Base-by-base conservation (phyloP, 2,888 invertebrate genomes). In the Cosmopolites sordidus region DNA sequence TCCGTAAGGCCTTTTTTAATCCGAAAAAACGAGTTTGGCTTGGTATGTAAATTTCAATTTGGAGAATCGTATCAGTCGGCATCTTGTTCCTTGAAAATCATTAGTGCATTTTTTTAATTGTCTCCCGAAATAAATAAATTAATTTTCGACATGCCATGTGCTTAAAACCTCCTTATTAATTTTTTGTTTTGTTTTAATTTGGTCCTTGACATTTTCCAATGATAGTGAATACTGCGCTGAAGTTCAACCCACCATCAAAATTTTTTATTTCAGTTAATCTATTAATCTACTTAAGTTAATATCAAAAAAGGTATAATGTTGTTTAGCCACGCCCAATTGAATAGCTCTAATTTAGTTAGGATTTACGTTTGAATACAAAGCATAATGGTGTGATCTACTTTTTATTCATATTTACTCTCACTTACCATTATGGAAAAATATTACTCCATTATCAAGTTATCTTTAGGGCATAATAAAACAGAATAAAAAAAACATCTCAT, bases 191-290 rank as follows among this genome's bases (percentile, higher is more conserved):
- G 16, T 47, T 47, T 51, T 47, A 47, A 43, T 47, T 52, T 43
- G 17, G 37, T 38, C 52, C 52, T 52, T 52, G 52, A 52, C 52
- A 52, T 52, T 52, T 22, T 47, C 37, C 50, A 44, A 29, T 50
- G 37, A 30, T 49, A 40, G 22, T 15, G 18, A 46, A 38, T 38
- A 38, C 39, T 43, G n/a, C 22, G 46, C 46, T 16, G 12, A 18
- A 22, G 38, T 27, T 22, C 46, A 18, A 22, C 46, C 46, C 46
- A 46, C 46, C 38, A 22, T 46, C 18, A 38, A 46, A 1, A n/a
- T 38, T 18, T 39, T 46, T 22, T 44, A 30, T 45, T 17, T 38
- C 16, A 38, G 33, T 38, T 18, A 22, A 16, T 38, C 30, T 46
- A 33, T 46, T 46, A 38, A 46, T 37, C 46, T 46, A 46, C 46